These are phyloP conservation scores for Hyperoplus lanceolatus DNA, from an alignment of 2,797 vertebrate species.

Conservation along the genomic window DNA sequence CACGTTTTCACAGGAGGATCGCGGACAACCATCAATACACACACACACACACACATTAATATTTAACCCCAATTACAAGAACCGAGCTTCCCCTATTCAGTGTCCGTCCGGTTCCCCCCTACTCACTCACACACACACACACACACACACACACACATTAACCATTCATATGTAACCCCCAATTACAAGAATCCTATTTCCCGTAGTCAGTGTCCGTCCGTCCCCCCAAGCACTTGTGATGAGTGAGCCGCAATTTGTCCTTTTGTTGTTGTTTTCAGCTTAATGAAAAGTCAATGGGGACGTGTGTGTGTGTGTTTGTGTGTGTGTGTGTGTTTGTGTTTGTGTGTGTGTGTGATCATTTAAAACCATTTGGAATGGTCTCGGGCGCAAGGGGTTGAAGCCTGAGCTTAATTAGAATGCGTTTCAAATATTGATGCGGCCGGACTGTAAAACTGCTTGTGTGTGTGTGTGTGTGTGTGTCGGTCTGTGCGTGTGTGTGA, in stretches of 20 bases:
- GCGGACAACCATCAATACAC: slow-evolving; percentile 48
- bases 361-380: slow-evolving; percentile 57
- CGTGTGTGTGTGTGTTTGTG: no score
- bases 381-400: slow-evolving; percentile 52
- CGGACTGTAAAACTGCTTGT: no score
- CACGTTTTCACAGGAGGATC: slow-evolving; percentile 39
- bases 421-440: slow-evolving; percentile 81
- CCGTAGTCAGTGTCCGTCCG: background rate
- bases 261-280: slow-evolving; percentile 58
- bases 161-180: slow-evolving; percentile 64
- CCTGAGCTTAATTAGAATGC: slow-evolving; percentile 76
- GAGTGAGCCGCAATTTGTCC: slow-evolving; percentile 43
- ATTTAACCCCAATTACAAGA: no score
- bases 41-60: no score
- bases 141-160: no score
- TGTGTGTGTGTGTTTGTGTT: no score
- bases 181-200: slow-evolving; percentile 52
- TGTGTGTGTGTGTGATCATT: slow-evolving; percentile 23
- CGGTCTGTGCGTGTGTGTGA: no score
- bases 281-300: slow-evolving; percentile 61
- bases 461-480: no score
- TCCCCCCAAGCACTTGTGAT: slow-evolving; percentile 1
- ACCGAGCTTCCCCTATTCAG: no score
- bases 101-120: no score
- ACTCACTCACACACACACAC: no score